Evolutionary conservation across 1,140 invertebrate species (phyloP), one percentile per base, ranked within the genome.

Genomic region (Tribolium castaneum): DNA sequence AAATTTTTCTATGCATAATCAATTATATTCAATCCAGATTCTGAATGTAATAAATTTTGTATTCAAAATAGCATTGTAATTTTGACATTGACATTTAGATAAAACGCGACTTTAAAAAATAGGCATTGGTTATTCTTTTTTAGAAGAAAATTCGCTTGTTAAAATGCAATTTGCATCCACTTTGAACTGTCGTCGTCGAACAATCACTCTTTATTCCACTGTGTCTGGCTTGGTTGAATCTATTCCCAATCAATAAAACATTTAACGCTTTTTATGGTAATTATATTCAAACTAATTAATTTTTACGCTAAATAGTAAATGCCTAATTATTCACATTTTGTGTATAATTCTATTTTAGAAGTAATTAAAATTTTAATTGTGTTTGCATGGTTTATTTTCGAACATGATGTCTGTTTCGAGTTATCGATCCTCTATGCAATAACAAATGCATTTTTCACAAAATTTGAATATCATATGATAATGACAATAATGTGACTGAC

Each of bases 1-100:
- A 66, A 66, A 66, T 66, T 66, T 66, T 66, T 66, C 59, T 66
- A 66, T 66, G 59, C 59, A 66, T 66, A 66, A 66, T 66, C 59
- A 66, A 66, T 66, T 66, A 66, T 66, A 66, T 35, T 66, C 59
- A 66, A 66, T 66, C 59, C 59, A 34, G 59, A 66, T 66, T 66
- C 30, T 66, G 59, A 66, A 66, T 66, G 30, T 66, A 66, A 66
- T 66, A 66, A 66, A 66, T 66, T 66, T 66, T 66, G 13, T 66
- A 66, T 66, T 66, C 59, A 66, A 66, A 66, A 39, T 66, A 66
- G 59, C 35, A 66, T 66, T 66, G 59, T 66, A 66, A 66, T 66
- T 66, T 66, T 66, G 30, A 66, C 59, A 66, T 66, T 66, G 59
- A 66, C 59, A 66, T 66, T 66, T 66, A 66, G 59, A 66, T 66